These are phyloP conservation scores for Anarhynchus alexandrinus DNA, from an alignment of 2,113 vertebrate genomes.

Conservation along the genomic window DNA sequence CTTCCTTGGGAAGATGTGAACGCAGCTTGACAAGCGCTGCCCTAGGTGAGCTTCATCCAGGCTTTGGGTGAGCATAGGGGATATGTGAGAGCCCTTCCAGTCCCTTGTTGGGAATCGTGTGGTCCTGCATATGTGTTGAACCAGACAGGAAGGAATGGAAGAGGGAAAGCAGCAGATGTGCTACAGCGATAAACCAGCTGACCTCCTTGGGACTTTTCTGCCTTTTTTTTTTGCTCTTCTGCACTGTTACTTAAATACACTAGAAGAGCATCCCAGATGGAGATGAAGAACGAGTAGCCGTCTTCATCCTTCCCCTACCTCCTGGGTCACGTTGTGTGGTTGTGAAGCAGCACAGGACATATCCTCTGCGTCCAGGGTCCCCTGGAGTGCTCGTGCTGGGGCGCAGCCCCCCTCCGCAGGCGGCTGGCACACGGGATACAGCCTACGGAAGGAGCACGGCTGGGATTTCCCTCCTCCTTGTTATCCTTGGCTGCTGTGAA, in stretches of 20 bases:
- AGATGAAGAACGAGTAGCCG: not conserved
- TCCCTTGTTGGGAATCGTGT: not conserved
- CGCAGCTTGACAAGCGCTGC: not conserved
- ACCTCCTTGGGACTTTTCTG: not conserved
- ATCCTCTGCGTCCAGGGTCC: not conserved
- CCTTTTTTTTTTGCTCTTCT: not conserved
- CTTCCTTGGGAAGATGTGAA: not conserved
- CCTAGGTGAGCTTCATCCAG: not conserved
- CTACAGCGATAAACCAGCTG: not conserved
- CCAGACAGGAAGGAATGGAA: not conserved
- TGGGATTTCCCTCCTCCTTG: not conserved
- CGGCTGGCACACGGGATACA: not conserved
- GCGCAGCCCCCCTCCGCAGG: not conserved
- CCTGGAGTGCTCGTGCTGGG: not conserved
- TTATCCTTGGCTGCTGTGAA: not conserved
- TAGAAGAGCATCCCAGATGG: not conserved
- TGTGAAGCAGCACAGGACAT: not conserved
- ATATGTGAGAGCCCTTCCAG: not conserved
- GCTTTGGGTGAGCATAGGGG: not conserved
- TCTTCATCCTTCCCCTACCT: not conserved
- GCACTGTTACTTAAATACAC: not conserved
- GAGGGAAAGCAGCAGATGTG: not conserved
- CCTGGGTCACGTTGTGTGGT: accelerated
- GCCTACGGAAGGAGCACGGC: not conserved
- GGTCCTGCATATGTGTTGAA: not conserved